A percentile compares a stretch with the other conserved stretches of the same genome.
Evolutionary conservation across 1,140 invertebrate species (phyloP).

Genomic region (Drosophila nigrodunni): DNA sequence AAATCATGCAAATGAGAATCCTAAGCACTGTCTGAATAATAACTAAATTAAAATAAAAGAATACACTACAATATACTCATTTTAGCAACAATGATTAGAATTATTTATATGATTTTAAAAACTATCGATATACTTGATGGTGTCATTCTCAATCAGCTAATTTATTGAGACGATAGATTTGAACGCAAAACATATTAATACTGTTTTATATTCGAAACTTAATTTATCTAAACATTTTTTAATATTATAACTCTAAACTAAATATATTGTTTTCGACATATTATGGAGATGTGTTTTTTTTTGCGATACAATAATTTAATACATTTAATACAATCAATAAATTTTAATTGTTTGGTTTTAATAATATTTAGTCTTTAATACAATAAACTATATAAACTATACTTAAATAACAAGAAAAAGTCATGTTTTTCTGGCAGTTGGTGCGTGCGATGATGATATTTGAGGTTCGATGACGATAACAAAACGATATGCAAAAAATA

Average conservation of each 20-base stretch:
- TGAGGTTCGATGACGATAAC: slow-evolving; percentile 31
- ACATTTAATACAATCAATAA: not conserved
- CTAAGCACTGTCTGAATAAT: too few relatives aligned
- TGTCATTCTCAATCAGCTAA: not conserved
- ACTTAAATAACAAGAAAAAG: too few relatives aligned
- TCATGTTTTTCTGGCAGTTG: slow-evolving; percentile 14
- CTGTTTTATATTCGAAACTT: slow-evolving; percentile 17
- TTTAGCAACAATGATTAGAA: too few relatives aligned
- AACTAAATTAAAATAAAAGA: too few relatives aligned
- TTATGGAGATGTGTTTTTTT: not conserved
- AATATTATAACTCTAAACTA: not conserved
- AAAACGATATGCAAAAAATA: slow-evolving; percentile 45
- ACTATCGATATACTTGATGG: slow-evolving; percentile 8
- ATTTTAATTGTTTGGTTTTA: not conserved
- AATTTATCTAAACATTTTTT: slow-evolving; percentile 5
- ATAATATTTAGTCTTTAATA: not conserved
- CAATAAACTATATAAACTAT: not conserved
- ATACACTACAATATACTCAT: too few relatives aligned
- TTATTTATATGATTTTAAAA: too few relatives aligned
- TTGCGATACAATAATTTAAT: not conserved
- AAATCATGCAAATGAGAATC: too few relatives aligned
- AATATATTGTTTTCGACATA: not conserved
- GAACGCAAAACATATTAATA: slow-evolving; percentile 29
- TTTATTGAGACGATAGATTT: slow-evolving; percentile 19
- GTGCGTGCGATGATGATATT: not conserved